A percentile compares a stretch with the other conserved stretches of the same genome.
These are phyloP conservation scores for Echinometra lucunter DNA, from an alignment of 53 echinoderm and acorn worm species.

Conservation along the genomic window DNA sequence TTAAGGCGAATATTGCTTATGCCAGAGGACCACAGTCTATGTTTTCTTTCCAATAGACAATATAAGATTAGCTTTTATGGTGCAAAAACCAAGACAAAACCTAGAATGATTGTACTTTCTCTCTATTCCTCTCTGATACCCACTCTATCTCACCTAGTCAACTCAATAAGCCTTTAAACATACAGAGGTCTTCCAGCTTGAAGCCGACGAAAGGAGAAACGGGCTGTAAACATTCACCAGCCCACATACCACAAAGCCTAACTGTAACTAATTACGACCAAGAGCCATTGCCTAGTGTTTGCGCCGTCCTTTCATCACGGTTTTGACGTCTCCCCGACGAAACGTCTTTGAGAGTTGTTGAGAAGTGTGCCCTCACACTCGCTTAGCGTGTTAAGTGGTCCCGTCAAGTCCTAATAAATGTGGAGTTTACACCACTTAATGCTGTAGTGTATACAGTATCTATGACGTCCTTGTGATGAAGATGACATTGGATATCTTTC, in stretches of 20 bases:
- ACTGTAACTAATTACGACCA: slow-evolving; percentile 46
- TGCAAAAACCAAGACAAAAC: background rate
- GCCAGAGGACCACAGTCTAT: background rate
- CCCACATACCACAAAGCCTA: slow-evolving; percentile 17
- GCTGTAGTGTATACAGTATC: background rate
- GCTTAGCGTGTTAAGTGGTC: slow-evolving; percentile 2
- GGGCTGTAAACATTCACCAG: slow-evolving; percentile 22
- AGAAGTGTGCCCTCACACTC: slow-evolving; percentile 18
- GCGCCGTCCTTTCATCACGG: slow-evolving; percentile 33
- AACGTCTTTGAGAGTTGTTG: slow-evolving; percentile 42
- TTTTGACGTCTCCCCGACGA: slow-evolving; percentile 54
- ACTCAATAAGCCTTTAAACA: slow-evolving; percentile 23
- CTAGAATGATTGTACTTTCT: background rate
- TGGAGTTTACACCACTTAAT: background rate
- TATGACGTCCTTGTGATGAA: background rate
- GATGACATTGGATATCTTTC: background rate
- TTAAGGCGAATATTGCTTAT: background rate
- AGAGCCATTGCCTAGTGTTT: slow-evolving; percentile 45
- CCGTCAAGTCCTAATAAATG: background rate
- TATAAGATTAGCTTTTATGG: background rate
- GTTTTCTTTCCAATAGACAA: background rate
- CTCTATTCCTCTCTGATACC: background rate
- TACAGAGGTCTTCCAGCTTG: background rate
- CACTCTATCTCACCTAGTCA: slow-evolving; percentile 18
- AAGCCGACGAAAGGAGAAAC: background rate